Base-by-base conservation (phyloP, 2,797 vertebrate species). In the Florisuga fusca region DNA sequence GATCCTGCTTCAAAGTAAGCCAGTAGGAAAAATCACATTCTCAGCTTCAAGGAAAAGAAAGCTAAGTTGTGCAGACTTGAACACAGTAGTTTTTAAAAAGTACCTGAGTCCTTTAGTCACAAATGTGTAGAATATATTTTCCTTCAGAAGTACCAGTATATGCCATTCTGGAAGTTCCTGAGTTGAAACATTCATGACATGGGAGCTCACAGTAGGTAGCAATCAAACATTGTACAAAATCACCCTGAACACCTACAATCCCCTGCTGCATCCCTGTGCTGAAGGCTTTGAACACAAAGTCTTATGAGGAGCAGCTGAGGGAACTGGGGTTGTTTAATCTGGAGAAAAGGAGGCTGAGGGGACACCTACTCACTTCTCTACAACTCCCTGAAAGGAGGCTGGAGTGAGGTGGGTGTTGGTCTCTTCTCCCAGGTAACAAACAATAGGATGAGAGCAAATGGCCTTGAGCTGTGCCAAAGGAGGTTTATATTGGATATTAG, bases 1-100 rank as follows among this genome's bases (percentile, higher is more conserved):
- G 66, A 90, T 76, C 73, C 62, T 61, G n/a, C 73, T 92, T 72
- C 66, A 87, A 54, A 94, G 61, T 15, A 20, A 72, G 51, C 21
- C 54, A 82, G 48, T 27, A 41, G 50, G 80, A 84, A 92, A 96
- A 84, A 55, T 4, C 75, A 61, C 3, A 1, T 7, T 17, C 34
- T 59, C 15, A 18, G 26, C 46, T 62, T 66, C 64, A 71, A 1
- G 33, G 45, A 61, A 36, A 45, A 50, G 67, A 46, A 71, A 38
- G 45, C 14, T 46, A 41, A 88, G 66, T 31, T 36, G 50, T 7
- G 33, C 31, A 77, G 55, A 34, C 22, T 51, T 11, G 5, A 84
- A 91, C 25, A 12, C 7, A 25, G 43, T 23, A 2, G 2, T 43
- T 68, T 61, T 2, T 8, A 12, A 13, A 17, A 50, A 21, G 12